Base-by-base conservation (phyloP, 2,113 vertebrate genomes). In the Hipposideros armiger region DNA sequence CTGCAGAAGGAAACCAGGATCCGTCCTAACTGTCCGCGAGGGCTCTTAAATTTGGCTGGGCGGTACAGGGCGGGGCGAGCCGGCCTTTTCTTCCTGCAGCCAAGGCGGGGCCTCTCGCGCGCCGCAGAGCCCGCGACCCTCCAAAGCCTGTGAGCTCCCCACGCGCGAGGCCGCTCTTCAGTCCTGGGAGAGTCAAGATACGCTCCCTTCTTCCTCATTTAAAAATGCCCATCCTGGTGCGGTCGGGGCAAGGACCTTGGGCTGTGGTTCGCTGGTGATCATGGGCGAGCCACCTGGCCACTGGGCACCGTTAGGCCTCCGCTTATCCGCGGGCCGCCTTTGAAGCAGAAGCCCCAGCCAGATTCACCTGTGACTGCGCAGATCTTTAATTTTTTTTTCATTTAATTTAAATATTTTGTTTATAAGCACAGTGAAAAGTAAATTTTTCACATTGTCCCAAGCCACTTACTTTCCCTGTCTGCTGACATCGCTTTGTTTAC, bases 21-120 rank as follows among this genome's bases (percentile, higher is more conserved):
- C 1, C 0, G 10, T n/a, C 60, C 32, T 30, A 1, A 36, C 36
- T 7, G 36, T 11, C 2, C 4, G 4, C 22, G 1, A 52, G 11
- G 36, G 50, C 87, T 76, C 67, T 97, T 96, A 91, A 93, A 89
- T 47, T 72, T 22, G 86, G 56, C 36, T n/a, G 90, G 73, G 64
- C 28, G 76, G 87, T 54, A 26, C 30, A 0, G 32, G 30, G 36
- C 24, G 58, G 72, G 62, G 14, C 17, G 8, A 14, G 30, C 8
- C 0, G 9, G 58, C 47, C 47, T 20, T 30, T 42, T 45, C 16
- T 5, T 32, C 64, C 80, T 3, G 30, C 15, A 9, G 10, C 30
- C n/a, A n/a, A 2, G 54, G 80, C 26, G 9, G 50, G 54, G 47
- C 50, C 47, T 56, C n/a, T 56, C 0, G 36, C 10, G 9, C 5